Evolutionary conservation across 2,797 vertebrate species (phyloP).

Genomic region (Chaetodon trifasciatus): DNA sequence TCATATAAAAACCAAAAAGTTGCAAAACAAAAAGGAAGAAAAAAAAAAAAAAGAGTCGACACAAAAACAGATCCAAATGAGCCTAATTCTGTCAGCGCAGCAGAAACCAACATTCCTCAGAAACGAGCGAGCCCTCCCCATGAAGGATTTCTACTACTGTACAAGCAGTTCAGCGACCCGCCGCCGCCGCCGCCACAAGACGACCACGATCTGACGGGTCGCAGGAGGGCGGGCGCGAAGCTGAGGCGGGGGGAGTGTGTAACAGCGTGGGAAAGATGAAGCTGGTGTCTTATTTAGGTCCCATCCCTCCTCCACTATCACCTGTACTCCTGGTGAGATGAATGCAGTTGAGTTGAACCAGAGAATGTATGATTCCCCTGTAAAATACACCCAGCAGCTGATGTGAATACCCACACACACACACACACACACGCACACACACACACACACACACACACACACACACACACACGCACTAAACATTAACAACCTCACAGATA

Average conservation of each 20-base stretch:
- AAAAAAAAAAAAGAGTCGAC: neutral
- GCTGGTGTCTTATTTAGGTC: slow-evolving; percentile 4
- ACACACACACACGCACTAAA: slow-evolving; percentile 3
- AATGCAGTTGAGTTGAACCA: slow-evolving; percentile 21
- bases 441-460: slow-evolving; percentile 2
- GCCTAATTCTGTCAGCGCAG: slow-evolving; percentile 35
- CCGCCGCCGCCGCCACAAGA: neutral
- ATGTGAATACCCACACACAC: slow-evolving; percentile 11
- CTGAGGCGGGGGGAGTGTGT: neutral
- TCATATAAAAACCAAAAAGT: slow-evolving; percentile 65
- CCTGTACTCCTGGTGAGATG: slow-evolving; percentile 14
- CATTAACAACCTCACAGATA: neutral
- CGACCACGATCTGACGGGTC: neutral
- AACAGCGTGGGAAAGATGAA: neutral
- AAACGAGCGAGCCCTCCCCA: neutral
- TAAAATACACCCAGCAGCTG: slow-evolving; percentile 26
- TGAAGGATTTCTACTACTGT: slow-evolving; percentile 38
- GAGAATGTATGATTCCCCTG: slow-evolving; percentile 37
- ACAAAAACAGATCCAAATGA: slow-evolving; percentile 14
- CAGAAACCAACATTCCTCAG: slow-evolving; percentile 65
- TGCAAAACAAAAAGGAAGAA: slow-evolving; percentile 35
- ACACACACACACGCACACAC: neutral
- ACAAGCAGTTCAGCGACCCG: neutral
- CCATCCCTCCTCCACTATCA: slow-evolving; percentile 5
- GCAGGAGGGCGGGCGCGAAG: too few relatives aligned